A percentile compares a stretch with the other conserved stretches of the same genome.
phyloP scores from a whole-genome alignment of 2,113 vertebrate genomes.

The Genyomyrus donnyi region DNA sequence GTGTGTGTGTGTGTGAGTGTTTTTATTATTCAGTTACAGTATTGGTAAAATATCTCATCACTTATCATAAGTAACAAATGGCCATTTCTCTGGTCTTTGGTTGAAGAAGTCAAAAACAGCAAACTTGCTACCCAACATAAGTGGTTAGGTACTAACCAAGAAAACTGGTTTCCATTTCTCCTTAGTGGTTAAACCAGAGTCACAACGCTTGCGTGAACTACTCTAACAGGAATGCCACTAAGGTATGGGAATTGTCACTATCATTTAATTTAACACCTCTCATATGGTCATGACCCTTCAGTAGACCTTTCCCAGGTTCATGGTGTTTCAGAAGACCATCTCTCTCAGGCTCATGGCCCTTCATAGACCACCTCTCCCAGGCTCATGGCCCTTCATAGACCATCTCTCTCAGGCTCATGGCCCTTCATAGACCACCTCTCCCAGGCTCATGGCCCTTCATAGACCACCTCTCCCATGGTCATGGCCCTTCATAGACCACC shows the following conservation, averaged over 20 bases:
- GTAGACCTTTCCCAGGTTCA: background rate
- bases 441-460: too few relatives aligned
- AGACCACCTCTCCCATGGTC: accelerated
- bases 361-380: background rate
- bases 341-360: background rate
- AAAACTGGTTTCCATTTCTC: slow-evolving; percentile 25
- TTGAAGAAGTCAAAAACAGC: background rate
- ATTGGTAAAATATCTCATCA: background rate
- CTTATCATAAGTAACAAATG: background rate
- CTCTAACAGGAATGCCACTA: slow-evolving; percentile 87
- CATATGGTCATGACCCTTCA: background rate
- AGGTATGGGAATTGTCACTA: slow-evolving; percentile 55
- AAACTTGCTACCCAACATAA: background rate
- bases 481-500: background rate
- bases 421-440: background rate
- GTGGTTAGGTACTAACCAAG: background rate
- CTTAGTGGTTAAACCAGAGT: slow-evolving; percentile 90
- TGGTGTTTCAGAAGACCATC: background rate
- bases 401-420: background rate
- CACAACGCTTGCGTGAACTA: slow-evolving; percentile 94
- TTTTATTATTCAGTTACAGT: background rate
- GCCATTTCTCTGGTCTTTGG: background rate
- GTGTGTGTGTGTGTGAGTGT: background rate
- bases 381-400: background rate
- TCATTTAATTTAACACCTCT: background rate